Evolutionary conservation across 2,113 vertebrate genomes (phyloP).

Genomic region (Myiopsitta monachus): DNA sequence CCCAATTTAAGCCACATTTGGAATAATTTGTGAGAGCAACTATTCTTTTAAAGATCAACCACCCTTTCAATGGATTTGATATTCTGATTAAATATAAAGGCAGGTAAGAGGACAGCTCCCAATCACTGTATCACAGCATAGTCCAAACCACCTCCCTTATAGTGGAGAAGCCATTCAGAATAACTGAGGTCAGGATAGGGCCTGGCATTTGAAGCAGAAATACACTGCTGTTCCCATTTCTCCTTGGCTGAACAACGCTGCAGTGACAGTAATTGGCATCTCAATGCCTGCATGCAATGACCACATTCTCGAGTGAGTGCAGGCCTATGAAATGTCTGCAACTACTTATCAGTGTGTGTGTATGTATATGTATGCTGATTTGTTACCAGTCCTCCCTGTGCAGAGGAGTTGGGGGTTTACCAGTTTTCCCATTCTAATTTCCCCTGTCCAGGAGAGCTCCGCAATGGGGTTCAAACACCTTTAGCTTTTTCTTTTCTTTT

Average conservation of each 20-base stretch:
- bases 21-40: neutral
- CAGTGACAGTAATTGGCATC: neutral
- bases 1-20: neutral
- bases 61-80: neutral
- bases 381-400: neutral
- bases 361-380: neutral
- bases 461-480: neutral
- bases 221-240: neutral
- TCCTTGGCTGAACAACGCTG: neutral
- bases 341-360: neutral
- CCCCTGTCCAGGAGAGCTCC: neutral
- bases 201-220: neutral
- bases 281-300: neutral
- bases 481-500: neutral
- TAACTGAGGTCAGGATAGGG: neutral
- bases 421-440: neutral
- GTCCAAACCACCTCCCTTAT: neutral
- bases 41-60: neutral
- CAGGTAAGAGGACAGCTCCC: neutral
- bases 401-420: neutral
- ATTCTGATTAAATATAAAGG: neutral
- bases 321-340: neutral
- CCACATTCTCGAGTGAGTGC: neutral
- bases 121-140: neutral
- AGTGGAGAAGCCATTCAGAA: neutral